Evolutionary conservation across 2,113 vertebrate genomes (phyloP).

Genomic region (Clarias magur): DNA sequence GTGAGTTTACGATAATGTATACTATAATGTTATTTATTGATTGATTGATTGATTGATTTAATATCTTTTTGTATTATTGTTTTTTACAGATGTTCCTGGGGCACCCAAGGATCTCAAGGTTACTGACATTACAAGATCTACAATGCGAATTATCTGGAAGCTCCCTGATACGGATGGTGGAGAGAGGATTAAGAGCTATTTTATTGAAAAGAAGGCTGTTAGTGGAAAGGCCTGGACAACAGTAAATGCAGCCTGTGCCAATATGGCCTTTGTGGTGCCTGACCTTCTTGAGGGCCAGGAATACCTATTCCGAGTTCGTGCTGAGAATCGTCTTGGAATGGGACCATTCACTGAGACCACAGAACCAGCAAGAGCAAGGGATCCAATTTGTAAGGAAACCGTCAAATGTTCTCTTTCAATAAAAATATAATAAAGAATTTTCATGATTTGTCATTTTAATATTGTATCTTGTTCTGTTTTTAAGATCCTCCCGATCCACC

Average conservation of each 20-base stretch:
- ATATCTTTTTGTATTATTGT: background rate
- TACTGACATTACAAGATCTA: constrained; percentile 88
- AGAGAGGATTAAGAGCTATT: constrained; percentile 96
- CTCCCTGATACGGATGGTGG: constrained; percentile 95
- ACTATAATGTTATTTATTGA: too few relatives aligned
- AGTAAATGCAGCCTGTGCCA: constrained; percentile 87
- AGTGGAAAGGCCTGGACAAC: constrained; percentile 93
- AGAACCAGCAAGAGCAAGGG: constrained; percentile 86
- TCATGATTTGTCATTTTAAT: background rate
- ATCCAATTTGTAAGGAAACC: constrained; percentile 87
- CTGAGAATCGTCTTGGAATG: constrained; percentile 93
- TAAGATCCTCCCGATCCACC: constrained; percentile 94
- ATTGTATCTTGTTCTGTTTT: background rate
- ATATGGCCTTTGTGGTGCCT: constrained; percentile 87
- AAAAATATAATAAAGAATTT: background rate
- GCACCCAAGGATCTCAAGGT: constrained; percentile 92
- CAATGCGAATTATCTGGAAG: constrained; percentile 94
- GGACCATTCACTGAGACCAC: constrained; percentile 86
- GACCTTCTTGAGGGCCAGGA: constrained; percentile 91
- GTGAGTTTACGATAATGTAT: constrained; percentile 64
- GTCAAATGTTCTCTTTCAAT: background rate
- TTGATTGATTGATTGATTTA: too few relatives aligned
- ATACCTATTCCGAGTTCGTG: constrained; percentile 92
- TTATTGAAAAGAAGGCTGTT: constrained; percentile 90
- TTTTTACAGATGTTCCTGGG: constrained; percentile 86